These are phyloP conservation scores for Enteromius viviparus DNA, from an alignment of 2,797 vertebrate species.

Conservation along the genomic window DNA sequence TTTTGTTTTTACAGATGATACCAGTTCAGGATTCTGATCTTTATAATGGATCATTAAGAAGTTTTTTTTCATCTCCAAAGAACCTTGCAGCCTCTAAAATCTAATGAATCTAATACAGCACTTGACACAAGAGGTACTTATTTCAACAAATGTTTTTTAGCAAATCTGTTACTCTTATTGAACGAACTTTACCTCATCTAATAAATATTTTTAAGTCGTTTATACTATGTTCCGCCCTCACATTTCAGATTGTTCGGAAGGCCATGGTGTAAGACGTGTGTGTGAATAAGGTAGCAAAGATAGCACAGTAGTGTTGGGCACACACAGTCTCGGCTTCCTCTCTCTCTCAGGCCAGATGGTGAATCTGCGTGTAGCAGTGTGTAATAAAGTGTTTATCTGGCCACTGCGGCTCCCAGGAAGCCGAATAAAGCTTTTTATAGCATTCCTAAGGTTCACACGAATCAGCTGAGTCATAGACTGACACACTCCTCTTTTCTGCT, in stretches of 20 bases:
- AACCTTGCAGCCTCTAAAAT: not conserved
- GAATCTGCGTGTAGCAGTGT: slow-evolving; percentile 56
- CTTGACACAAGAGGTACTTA: not conserved
- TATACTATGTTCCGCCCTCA: not conserved
- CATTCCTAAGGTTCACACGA: slow-evolving; percentile 49
- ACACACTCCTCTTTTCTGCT: slow-evolving; percentile 42
- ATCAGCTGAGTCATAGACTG: slow-evolving; percentile 64
- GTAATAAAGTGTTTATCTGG: slow-evolving; percentile 70
- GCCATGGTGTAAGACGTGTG: not conserved
- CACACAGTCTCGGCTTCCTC: slow-evolving; percentile 53
- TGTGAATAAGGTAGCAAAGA: slow-evolving; percentile 26
- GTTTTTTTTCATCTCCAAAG: not conserved
- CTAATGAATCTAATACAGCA: not conserved
- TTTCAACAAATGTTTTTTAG: not conserved
- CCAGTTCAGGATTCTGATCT: not conserved
- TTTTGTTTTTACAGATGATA: slow-evolving; percentile 8
- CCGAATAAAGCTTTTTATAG: slow-evolving; percentile 66
- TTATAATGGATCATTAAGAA: not conserved
- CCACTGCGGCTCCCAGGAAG: slow-evolving; percentile 63
- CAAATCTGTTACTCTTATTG: slow-evolving; percentile 1
- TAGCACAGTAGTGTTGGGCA: slow-evolving; percentile 39
- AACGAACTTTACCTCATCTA: not conserved
- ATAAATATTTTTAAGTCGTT: slow-evolving; percentile 12
- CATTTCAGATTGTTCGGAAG: not conserved
- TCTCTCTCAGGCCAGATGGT: slow-evolving; percentile 62